Conservation (phyloP, 2,888 invertebrate species). For the Ctenicera cuprea region DNA sequence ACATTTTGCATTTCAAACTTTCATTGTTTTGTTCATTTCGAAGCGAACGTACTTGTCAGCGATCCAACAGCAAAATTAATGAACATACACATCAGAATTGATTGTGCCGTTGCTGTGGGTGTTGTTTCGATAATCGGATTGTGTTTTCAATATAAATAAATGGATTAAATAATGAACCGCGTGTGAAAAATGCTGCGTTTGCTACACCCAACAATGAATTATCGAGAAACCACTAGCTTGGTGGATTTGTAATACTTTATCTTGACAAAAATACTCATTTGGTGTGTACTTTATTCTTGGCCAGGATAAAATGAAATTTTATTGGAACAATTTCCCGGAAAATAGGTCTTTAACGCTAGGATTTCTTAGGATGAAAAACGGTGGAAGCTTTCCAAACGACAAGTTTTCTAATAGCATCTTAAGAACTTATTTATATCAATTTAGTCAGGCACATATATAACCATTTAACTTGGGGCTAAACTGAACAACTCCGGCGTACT, state of each 20-base stretch:
- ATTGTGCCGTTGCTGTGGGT: background rate
- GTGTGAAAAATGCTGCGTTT: background rate
- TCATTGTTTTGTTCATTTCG: constrained; percentile 7
- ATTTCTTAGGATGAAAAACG: constrained; percentile 21
- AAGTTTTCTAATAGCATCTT: constrained; percentile 30
- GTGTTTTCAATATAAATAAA: constrained; percentile 23
- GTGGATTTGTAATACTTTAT: constrained; percentile 27
- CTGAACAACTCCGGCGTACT: constrained; percentile 12
- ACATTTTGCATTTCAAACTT: constrained; percentile 3
- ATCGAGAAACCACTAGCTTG: background rate
- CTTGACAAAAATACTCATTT: constrained; percentile 15
- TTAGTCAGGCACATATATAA: constrained; percentile 29
- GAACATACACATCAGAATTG: constrained; percentile 15
- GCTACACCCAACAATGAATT: constrained; percentile 4
- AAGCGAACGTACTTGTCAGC: constrained; percentile 10
- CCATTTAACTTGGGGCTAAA: constrained; percentile 21
- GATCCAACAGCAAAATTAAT: constrained; percentile 21
- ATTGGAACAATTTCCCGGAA: constrained; percentile 25
- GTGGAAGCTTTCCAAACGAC: constrained; percentile 11
- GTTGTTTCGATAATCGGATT: constrained; percentile 27
- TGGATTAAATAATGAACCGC: constrained; percentile 28
- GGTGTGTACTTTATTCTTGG: constrained; percentile 6
- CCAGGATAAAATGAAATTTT: constrained; percentile 23
- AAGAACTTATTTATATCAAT: constrained; percentile 39
- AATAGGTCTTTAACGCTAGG: constrained; percentile 1